Base-by-base conservation (phyloP, 2,888 invertebrate species). In the Latheticus oryzae region DNA sequence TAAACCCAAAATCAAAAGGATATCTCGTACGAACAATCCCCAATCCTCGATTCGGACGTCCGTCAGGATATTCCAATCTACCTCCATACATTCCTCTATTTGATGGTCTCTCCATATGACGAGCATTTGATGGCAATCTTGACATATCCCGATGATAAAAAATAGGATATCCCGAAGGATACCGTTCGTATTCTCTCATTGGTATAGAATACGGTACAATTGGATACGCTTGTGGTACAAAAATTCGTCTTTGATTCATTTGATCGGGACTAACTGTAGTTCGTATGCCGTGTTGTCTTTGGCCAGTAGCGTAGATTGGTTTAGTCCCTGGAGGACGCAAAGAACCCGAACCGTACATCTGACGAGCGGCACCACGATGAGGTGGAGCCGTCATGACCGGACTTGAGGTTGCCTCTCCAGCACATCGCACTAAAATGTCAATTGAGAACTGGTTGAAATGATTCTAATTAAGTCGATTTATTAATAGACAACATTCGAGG, bases 321-420 rank as follows among this genome's bases (percentile, higher is more conserved):
- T 78, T 70, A 60, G 78, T 69, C 62, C 82, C 75, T 62, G 79
- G 73, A 11, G 81, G 80, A 65, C 85, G 73, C 61, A 83, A 70
- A 28, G 80, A 81, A 42, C 83, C 83, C 4, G 84, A 83, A 33
- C 84, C 84, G 64, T 80, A 82, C 79, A 84, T 83, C 69, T 84
- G 83, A 16, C 84, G 77, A 61, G 83, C 78, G 68, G 84, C 76
- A 71, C 82, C 82, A 21, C 79, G 82, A 61, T 78, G 78, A 13
- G 70, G 67, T 1, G 82, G 81, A 1, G 81, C 79, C 48, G 82
- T 81, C n/a, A 76, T 72, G 28, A 73, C 62, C 3, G 72, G 69
- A 51, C 5, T 30, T 3, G 74, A 73, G 4, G 74, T 69, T 1
- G 64, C 32, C 7, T 57, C 54, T 8, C 47, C 51, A 1, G 26